Evolutionary conservation across 2,113 vertebrate species (phyloP), one percentile per base, ranked within the genome.

Genomic region (Jacana jacana): DNA sequence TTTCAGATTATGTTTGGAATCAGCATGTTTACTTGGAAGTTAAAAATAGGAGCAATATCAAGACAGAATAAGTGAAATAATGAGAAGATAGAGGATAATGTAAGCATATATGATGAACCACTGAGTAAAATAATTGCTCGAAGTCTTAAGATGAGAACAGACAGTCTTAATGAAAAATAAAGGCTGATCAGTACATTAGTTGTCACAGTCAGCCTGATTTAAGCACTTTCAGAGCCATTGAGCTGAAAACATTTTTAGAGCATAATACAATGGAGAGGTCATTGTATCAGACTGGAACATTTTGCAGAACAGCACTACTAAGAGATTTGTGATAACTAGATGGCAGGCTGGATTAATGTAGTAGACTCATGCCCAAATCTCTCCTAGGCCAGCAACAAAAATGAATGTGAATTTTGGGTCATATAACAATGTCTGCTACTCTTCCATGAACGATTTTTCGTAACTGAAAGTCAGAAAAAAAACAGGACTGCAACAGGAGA

Each of bases 201-300:
- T 84, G 89, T 86, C 88, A 75, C 60, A 83, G 86, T 25, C 58
- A 81, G 68, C 64, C 64, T 88, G 68, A 88, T 94, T 83, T 73
- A 93, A 91, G 68, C 82, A 88, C 85, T 94, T 96, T 93, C 90
- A 92, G 80, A 91, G 88, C 68, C 90, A 86, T 31, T 90, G 95
- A 95, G 64, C 89, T 95, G 95, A 93, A 93, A 97, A 96, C 39
- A 89, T 89, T 96, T 96, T 83, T 68, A 86, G 71, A 86, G 71
- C 81, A 23, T 48, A 49, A 20, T 64, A 94, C 93, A 97, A 94
- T 91, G 79, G 79, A 81, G 72, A 70, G 89, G 79, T 89, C 79
- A 80, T 90, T 93, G 84, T 86, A 86, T 93, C 63, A 70, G 93
- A 19, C 54, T 13, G 78, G 78, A 91, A 86, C 63, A 77, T 96